These are phyloP conservation scores for Cyclophora albipunctata DNA, from an alignment of 2,888 invertebrate species.

Conservation along the genomic window DNA sequence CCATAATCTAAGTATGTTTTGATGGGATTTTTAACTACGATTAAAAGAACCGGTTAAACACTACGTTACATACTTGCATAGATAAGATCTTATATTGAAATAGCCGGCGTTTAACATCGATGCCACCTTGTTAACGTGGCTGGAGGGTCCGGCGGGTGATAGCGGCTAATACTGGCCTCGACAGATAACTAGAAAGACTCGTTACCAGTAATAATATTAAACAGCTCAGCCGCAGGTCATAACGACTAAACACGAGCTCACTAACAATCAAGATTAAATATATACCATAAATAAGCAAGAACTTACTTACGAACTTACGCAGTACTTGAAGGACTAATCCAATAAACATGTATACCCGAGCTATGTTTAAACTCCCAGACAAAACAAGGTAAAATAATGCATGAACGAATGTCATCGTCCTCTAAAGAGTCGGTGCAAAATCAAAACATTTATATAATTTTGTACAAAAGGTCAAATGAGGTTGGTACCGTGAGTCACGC, in stretches of 20 bases:
- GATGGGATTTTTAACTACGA: too few species aligned
- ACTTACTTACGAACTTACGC: background rate
- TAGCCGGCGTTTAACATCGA: constrained; percentile 21
- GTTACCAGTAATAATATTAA: constrained; percentile 20
- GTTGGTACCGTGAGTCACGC: background rate
- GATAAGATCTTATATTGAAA: background rate
- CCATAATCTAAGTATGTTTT: too few species aligned
- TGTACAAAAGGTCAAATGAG: background rate
- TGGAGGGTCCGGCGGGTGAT: constrained; percentile 15
- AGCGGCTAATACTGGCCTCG: constrained; percentile 22
- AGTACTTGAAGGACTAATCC: too few species aligned
- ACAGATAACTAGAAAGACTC: constrained; percentile 39
- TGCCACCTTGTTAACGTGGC: constrained; percentile 36
- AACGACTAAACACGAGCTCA: constrained; percentile 5
- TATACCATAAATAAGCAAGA: background rate
- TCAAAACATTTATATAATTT: background rate
- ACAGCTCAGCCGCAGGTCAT: constrained; percentile 3
- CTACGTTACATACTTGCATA: background rate
- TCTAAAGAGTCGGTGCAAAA: background rate
- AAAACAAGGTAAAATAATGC: background rate
- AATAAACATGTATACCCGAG: too few species aligned
- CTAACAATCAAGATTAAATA: background rate
- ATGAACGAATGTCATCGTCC: background rate
- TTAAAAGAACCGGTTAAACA: background rate
- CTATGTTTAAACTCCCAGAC: background rate